Evolutionary conservation across 2,113 vertebrate species (phyloP).

Genomic region (Clarias gariepinus): DNA sequence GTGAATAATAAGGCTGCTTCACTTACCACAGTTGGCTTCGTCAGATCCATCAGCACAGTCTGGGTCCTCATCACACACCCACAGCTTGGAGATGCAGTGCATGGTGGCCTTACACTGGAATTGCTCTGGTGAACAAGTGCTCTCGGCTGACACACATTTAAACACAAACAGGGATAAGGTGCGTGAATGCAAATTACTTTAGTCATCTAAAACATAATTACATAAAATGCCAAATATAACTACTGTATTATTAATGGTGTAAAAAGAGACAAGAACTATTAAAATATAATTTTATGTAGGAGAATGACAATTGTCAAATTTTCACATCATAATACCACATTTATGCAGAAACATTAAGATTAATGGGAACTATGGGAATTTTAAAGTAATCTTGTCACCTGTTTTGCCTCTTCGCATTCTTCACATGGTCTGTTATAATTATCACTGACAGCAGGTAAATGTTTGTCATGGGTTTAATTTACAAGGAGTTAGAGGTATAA

Average conservation of each 20-base stretch:
- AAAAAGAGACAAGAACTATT: not conserved
- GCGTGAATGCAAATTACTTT: not conserved
- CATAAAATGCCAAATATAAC: too few relatives aligned
- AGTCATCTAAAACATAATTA: not conserved
- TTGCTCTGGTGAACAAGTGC: constrained; percentile 96
- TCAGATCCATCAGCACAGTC: constrained; percentile 97
- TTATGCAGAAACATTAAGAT: constrained; percentile 9
- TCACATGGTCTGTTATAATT: constrained; percentile 22
- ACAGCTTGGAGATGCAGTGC: constrained; percentile 96
- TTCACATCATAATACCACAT: not conserved
- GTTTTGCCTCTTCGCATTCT: not conserved
- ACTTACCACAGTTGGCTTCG: constrained; percentile 96
- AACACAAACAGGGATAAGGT: constrained; percentile 17
- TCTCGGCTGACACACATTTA: constrained; percentile 81
- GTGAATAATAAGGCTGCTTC: constrained; percentile 51
- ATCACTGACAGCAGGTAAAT: not conserved
- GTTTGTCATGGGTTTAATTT: constrained; percentile 18
- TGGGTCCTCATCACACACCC: constrained; percentile 97
- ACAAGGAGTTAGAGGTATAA: not conserved
- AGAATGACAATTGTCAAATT: not conserved
- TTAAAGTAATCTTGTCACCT: not conserved
- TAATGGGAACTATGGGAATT: not conserved
- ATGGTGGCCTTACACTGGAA: constrained; percentile 97
- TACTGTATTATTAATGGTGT: not conserved
- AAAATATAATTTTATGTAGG: not conserved